phyloP scores from a whole-genome alignment of 2,888 invertebrate species.

The Torymus aiolomorphi region DNA sequence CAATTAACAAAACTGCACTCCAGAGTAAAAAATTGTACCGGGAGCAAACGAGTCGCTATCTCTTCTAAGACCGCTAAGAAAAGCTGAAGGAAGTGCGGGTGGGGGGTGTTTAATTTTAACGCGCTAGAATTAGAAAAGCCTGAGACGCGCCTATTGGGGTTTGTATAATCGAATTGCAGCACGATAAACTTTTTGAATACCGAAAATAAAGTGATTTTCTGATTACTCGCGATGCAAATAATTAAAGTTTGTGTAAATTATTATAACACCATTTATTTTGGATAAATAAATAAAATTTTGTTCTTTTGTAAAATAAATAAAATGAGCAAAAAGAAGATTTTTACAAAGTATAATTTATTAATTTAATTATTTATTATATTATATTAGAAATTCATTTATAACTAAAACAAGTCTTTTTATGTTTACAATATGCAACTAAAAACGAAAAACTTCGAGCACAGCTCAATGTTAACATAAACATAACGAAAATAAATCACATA shows the following conservation, averaged over 20 bases:
- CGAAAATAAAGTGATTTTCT: neutral
- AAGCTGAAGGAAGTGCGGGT: constrained; percentile 19
- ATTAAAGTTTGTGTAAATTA: no score
- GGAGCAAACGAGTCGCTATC: constrained; percentile 16
- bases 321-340: neutral
- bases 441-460: constrained; percentile 50
- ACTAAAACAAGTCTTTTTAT: constrained; percentile 41
- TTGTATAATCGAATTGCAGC: constrained; percentile 21
- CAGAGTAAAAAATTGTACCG: constrained; percentile 28
- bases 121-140: constrained; percentile 49
- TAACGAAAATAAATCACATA: constrained; percentile 51
- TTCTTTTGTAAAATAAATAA: neutral
- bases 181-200: constrained; percentile 4
- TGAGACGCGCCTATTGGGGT: neutral
- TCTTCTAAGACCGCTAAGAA: constrained; percentile 37
- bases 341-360: constrained; percentile 29
- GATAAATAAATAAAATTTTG: neutral
- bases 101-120: constrained; percentile 53
- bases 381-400: constrained; percentile 15
- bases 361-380: constrained; percentile 42
- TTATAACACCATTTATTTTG: no score
- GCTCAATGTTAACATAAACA: constrained; percentile 44
- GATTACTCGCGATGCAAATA: no score
- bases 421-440: constrained; percentile 41
- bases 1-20: neutral